Base-by-base conservation (phyloP, 2,888 invertebrate genomes). In the Volucella inanis region DNA sequence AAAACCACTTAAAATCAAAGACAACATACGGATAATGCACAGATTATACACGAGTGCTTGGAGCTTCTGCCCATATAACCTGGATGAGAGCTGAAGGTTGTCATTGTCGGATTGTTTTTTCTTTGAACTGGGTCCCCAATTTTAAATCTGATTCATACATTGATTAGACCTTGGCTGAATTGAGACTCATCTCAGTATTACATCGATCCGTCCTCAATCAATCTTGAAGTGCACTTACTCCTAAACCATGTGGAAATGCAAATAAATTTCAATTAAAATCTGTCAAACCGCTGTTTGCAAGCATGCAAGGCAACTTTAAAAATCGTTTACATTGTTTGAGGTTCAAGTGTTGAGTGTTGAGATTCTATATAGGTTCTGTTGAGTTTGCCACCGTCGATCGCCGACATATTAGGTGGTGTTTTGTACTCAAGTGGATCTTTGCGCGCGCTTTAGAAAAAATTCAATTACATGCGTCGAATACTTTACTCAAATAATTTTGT, bases 1-100 rank as follows among this genome's bases (percentile, higher is more conserved):
- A n/a, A 9, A 59, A 22, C 64, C 64, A 55, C 62, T 49, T 49
- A 55, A 31, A 31, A 49, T 75, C 57, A 75, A 75, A 67, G 75
- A 50, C 22, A 15, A 31, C 12, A 14, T 9, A 65, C 39, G 45
- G 38, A 41, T 50, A 57, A 54, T 49, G 9, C 9, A 14, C 22
- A 22, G 22, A 22, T 4, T 22, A 22, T 22, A 3, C 3, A 31
- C 31, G 31, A 3, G 31, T 31, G 47, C 22, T 62, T 4, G 50
- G 8, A 43, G 47, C 64, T 47, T 41, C 47, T 39, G 22, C 11
- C 4, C 6, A 31, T 31, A 31, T 31, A 4, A 31, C 31, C 31
- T 31, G 31, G 31, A 31, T 31, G 31, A 31, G 31, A 31, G 31
- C 52, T 22, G 10, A 59, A 11, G 22, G 18, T 22, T n/a, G 15